phyloP scores from a whole-genome alignment of 2,888 invertebrate genomes.

The Cheilosia scutellata region DNA sequence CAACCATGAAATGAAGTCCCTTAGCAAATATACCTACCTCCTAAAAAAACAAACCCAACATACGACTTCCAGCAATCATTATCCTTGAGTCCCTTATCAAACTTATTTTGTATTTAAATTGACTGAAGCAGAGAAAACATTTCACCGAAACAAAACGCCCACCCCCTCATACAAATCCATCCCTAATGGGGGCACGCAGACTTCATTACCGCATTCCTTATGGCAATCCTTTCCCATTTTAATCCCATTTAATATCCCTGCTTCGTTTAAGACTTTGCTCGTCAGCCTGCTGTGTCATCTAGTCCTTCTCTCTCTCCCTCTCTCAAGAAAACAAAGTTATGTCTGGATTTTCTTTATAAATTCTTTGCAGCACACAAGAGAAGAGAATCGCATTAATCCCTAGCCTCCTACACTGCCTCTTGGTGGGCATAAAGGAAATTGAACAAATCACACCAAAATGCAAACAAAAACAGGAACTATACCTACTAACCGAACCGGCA shows the following conservation, averaged over 20 bases:
- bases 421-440: slow-evolving; percentile 24
- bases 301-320: slow-evolving; percentile 7
- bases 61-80: too few relatives aligned
- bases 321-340: slow-evolving; percentile 32
- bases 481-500: neutral
- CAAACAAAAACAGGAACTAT: slow-evolving; percentile 16
- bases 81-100: too few relatives aligned
- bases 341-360: slow-evolving; percentile 31
- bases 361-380: neutral
- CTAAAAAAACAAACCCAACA: too few relatives aligned
- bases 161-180: neutral
- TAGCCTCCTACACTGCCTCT: neutral
- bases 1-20: too few relatives aligned
- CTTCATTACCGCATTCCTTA: slow-evolving; percentile 57
- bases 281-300: slow-evolving; percentile 5
- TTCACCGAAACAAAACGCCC: too few relatives aligned
- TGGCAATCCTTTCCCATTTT: slow-evolving; percentile 54
- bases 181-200: slow-evolving; percentile 13
- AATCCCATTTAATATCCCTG: slow-evolving; percentile 60
- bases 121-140: too few relatives aligned
- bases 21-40: too few relatives aligned
- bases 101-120: too few relatives aligned
- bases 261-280: slow-evolving; percentile 20
- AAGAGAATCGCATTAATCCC: slow-evolving; percentile 13
- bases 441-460: slow-evolving; percentile 51